Evolutionary conservation across 2,888 invertebrate species (phyloP).

Genomic region (Notodonta dromedarius): DNA sequence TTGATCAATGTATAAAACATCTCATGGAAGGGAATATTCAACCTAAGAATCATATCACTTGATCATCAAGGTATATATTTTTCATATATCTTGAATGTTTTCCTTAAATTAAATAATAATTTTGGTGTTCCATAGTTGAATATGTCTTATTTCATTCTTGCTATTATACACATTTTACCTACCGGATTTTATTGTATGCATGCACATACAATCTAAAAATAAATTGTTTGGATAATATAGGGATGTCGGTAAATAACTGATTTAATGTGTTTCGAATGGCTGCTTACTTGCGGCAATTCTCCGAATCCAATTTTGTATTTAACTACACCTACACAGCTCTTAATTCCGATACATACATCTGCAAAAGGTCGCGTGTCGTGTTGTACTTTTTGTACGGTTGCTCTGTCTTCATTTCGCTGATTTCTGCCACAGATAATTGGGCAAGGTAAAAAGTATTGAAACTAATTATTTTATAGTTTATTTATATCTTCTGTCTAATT

Average conservation of each 20-base stretch:
- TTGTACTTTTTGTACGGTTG: slow-evolving; percentile 28
- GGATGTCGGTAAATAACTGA: slow-evolving; percentile 54
- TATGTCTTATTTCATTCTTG: background rate
- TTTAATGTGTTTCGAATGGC: slow-evolving; percentile 64
- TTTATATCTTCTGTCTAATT: slow-evolving; percentile 7
- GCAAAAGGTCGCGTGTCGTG: slow-evolving; percentile 58
- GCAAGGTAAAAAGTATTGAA: slow-evolving; percentile 4
- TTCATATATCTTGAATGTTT: too few species aligned
- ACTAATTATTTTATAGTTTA: background rate
- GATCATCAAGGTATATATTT: too few species aligned
- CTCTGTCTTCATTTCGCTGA: slow-evolving; percentile 11
- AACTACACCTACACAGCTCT: slow-evolving; percentile 69
- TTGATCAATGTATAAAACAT: background rate
- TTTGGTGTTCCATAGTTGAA: background rate
- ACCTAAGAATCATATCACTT: too few species aligned
- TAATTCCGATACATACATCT: slow-evolving; percentile 54
- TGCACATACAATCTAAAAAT: slow-evolving; percentile 13
- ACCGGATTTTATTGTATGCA: background rate
- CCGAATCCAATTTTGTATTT: slow-evolving; percentile 75
- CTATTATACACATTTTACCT: background rate
- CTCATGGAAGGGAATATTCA: background rate
- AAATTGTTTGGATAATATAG: slow-evolving; percentile 39
- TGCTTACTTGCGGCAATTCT: slow-evolving; percentile 65
- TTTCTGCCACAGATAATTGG: slow-evolving; percentile 6
- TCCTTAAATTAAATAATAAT: too few species aligned